These are phyloP conservation scores for Panthera tigris DNA, from an alignment of 2,113 vertebrate genomes.

Conservation along the genomic window DNA sequence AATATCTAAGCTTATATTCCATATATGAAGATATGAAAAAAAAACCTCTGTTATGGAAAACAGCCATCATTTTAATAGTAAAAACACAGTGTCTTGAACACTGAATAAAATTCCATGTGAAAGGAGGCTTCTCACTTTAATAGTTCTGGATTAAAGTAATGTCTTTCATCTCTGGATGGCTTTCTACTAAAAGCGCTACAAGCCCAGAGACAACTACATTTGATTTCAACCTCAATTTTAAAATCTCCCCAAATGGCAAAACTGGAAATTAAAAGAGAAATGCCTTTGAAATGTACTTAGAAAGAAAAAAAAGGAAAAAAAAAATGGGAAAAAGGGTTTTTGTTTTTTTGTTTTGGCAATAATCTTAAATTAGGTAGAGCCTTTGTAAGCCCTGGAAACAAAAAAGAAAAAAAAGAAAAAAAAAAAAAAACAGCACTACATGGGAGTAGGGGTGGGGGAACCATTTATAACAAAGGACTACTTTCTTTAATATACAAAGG, in stretches of 20 bases:
- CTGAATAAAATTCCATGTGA: neutral
- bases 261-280: slow-evolving; percentile 27
- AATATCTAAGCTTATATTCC: neutral
- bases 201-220: neutral
- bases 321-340: neutral
- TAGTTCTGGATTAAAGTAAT: slow-evolving; percentile 20
- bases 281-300: neutral
- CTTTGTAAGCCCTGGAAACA: neutral
- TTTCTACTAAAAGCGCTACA: neutral
- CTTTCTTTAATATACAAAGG: slow-evolving; percentile 5
- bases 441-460: neutral
- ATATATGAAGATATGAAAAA: neutral
- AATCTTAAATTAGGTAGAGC: neutral
- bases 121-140: neutral
- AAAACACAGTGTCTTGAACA: neutral
- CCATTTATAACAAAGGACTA: neutral
- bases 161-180: neutral
- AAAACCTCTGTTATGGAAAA: neutral
- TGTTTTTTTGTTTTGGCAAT: neutral
- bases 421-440: neutral
- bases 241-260: neutral
- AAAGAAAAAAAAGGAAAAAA: neutral
- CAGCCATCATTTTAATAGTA: neutral
- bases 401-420: neutral
- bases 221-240: slow-evolving; percentile 35